These are phyloP conservation scores for Paedocypris sp. DNA, from an alignment of 2,113 vertebrate species.

Conservation along the genomic window DNA sequence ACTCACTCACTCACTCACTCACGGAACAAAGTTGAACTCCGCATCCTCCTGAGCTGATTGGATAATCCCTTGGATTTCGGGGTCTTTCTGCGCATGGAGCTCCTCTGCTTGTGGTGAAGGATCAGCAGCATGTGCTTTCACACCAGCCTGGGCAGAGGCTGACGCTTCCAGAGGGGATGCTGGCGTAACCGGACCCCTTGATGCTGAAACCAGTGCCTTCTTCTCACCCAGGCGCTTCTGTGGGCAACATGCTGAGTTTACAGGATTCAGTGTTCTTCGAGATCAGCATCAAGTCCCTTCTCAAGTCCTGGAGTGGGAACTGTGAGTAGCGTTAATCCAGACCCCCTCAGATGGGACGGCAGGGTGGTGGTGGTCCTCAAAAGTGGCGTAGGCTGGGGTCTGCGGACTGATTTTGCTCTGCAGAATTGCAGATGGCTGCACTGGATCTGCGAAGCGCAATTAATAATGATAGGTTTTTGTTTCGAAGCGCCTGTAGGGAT, in stretches of 20 bases:
- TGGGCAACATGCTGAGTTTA: constrained; percentile 81
- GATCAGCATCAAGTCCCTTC: constrained; percentile 95
- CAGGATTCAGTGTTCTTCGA: constrained; percentile 96
- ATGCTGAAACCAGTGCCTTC: constrained; percentile 39
- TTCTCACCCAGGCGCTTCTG: constrained; percentile 34
- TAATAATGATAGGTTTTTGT: too few species aligned
- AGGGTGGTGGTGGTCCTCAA: too few species aligned
- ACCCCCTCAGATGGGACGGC: neutral
- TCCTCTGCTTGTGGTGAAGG: constrained; percentile 1
- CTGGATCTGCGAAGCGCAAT: too few species aligned
- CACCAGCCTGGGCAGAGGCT: constrained; percentile 42
- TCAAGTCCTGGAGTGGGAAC: constrained; percentile 91
- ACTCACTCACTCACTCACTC: neutral
- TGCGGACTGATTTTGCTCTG: too few species aligned
- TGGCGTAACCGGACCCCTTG: constrained; percentile 4
- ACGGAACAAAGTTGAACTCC: constrained; percentile 13
- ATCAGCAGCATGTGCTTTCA: constrained; percentile 39
- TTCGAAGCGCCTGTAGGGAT: too few species aligned
- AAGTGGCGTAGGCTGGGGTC: too few species aligned
- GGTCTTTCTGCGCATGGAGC: constrained; percentile 19
- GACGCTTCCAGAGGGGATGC: constrained; percentile 33
- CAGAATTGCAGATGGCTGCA: too few species aligned
- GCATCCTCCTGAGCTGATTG: constrained; percentile 37
- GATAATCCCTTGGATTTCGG: too few species aligned
- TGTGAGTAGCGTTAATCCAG: too few species aligned